Conservation (phyloP, 1,140 invertebrate genomes). For the Drosophila sturtevanti region DNA sequence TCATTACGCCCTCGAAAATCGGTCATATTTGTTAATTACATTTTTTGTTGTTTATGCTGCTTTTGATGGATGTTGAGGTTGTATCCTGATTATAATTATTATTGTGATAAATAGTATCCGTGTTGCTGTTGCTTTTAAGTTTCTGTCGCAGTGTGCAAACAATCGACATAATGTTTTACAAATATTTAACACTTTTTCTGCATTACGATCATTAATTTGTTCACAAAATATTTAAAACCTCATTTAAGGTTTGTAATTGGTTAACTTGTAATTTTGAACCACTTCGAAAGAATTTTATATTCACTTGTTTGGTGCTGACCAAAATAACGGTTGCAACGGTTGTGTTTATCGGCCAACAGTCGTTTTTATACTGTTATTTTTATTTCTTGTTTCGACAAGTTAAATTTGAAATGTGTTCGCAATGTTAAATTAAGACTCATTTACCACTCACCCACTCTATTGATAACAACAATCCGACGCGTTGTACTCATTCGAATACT, state of each 20-base stretch:
- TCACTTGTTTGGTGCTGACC: slow-evolving; percentile 41
- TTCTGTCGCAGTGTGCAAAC: slow-evolving; percentile 73
- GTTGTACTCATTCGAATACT: no score
- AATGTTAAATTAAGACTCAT: no score
- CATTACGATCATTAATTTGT: slow-evolving; percentile 12
- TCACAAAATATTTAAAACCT: background rate
- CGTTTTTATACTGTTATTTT: no score
- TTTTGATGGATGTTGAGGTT: slow-evolving; percentile 17
- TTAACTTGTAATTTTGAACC: slow-evolving; percentile 22
- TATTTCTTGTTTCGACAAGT: no score
- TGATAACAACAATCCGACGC: no score
- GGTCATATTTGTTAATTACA: slow-evolving; percentile 55
- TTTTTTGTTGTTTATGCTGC: slow-evolving; percentile 49
- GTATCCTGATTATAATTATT: slow-evolving; percentile 42
- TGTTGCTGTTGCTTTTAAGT: slow-evolving; percentile 60
- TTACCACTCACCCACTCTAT: no score
- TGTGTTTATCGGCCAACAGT: no score
- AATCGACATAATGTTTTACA: slow-evolving; percentile 76
- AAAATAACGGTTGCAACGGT: slow-evolving; percentile 54
- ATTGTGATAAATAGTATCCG: slow-evolving; percentile 46
- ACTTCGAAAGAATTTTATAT: slow-evolving; percentile 29
- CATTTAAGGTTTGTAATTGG: background rate
- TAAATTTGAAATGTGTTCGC: no score
- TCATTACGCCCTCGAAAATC: slow-evolving; percentile 1
- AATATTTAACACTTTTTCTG: slow-evolving; percentile 22